Evolutionary conservation across 2,888 invertebrate genomes (phyloP).

Genomic region (Uropetala carovei): DNA sequence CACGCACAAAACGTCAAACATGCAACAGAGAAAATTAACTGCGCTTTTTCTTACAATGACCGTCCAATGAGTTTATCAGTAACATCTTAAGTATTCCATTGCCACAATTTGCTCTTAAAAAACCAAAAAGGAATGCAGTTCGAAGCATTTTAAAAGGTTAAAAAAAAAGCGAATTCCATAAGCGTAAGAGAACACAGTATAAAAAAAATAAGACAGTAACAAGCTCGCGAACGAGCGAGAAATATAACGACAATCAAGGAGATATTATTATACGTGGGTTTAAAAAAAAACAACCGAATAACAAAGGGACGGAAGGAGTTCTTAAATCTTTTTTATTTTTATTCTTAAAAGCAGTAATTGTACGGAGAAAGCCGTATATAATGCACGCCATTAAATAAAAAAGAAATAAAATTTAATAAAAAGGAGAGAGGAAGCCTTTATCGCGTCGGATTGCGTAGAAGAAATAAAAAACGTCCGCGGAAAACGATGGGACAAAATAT

Average conservation of each 20-base stretch:
- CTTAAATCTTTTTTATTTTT: not conserved
- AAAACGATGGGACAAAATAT: not conserved
- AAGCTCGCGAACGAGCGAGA: not conserved
- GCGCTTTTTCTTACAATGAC: not conserved
- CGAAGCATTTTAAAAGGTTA: not conserved
- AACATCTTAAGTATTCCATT: not conserved
- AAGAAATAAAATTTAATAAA: no score
- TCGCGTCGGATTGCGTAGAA: not conserved
- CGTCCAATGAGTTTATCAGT: not conserved
- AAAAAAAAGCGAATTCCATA: not conserved
- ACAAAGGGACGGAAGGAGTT: not conserved
- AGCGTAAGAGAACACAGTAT: not conserved
- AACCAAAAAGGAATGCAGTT: not conserved
- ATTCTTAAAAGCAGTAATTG: not conserved
- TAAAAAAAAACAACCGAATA: not conserved
- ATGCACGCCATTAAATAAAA: not conserved
- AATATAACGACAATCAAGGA: not conserved
- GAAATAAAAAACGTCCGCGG: not conserved
- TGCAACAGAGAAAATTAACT: not conserved
- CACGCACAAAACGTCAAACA: no score
- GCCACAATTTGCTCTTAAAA: not conserved
- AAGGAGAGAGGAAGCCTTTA: not conserved
- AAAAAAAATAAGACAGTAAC: not conserved
- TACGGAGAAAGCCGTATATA: not conserved
- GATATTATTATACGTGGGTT: not conserved